Evolutionary conservation across 2,113 vertebrate genomes (phyloP), one percentile per base, ranked within the genome.

Genomic region (Odontophorus gujanensis): DNA sequence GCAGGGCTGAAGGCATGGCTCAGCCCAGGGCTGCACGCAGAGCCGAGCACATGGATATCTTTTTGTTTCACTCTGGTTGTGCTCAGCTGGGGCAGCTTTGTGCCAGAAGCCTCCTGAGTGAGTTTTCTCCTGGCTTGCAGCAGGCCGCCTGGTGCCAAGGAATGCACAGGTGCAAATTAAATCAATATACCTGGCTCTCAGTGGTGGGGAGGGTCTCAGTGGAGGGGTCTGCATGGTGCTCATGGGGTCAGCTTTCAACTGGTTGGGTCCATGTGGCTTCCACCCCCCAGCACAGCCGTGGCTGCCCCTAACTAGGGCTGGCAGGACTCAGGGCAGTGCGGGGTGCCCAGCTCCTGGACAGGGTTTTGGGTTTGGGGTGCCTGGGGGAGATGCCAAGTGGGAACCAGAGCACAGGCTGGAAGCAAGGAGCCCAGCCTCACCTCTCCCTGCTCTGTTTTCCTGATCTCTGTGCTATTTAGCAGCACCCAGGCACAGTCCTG

Each of bases 101-200:
- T 87, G 87, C 92, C 96, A 95, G 90, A 91, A 92, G 45, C 48
- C 81, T 94, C 92, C 82, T 69, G 36, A 85, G 63, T 69, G 90
- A 89, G 85, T 91, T 85, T 66, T 53, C 40, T 87, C 47, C 96
- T 95, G 93, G 92, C 95, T 84, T 48, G 61, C 73, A 1, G 11
- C 2, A 1, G 47, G 80, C 30, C 0, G 0, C 43, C 36, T 66
- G 40, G 48, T 45, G 86, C 94, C 95, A 95, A 95, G 59, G 89
- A 93, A 81, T 9, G 77, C 62, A 73, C 91, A 96, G 94, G 96
- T 96, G 95, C 84, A 90, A 94, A 95, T 95, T 81, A 89, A 92
- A 93, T 84, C 91, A 88, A 72, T 90, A 48, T 84, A 95, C 90
- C 94, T 96, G 91, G 88, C 4, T 58, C 47, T 57, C 1, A 2